phyloP scores from a whole-genome alignment of 2,888 invertebrate species.

The Drosophila mimica region DNA sequence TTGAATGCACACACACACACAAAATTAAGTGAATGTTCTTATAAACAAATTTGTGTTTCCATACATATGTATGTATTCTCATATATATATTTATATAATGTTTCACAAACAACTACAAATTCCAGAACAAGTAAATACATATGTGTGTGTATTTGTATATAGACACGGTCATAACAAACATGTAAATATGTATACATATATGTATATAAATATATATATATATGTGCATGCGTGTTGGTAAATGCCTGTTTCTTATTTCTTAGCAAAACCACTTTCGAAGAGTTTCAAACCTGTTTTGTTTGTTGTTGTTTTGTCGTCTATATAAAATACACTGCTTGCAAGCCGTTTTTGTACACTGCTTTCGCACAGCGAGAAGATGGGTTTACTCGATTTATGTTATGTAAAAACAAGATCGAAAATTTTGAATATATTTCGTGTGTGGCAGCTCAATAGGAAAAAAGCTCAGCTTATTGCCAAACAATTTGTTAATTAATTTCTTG shows the following conservation, averaged over 20 bases:
- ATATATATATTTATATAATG: background rate
- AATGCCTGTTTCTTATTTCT: background rate
- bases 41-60: background rate
- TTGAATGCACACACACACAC: background rate
- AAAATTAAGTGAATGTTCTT: background rate
- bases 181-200: background rate
- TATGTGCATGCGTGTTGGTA: background rate
- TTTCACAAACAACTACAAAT: background rate
- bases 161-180: background rate
- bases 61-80: background rate
- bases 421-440: background rate
- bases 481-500: background rate
- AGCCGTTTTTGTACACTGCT: background rate
- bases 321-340: background rate
- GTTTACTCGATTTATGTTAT: background rate
- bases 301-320: background rate
- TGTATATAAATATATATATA: conserved; percentile 1
- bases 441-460: background rate
- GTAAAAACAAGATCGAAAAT: background rate
- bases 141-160: background rate
- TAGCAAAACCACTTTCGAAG: conserved; percentile 1
- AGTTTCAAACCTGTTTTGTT: conserved; percentile 6
- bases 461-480: background rate
- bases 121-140: background rate
- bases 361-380: background rate